phyloP scores from a whole-genome alignment of 1,140 invertebrate genomes.

The Zaprionus tsacasi region DNA sequence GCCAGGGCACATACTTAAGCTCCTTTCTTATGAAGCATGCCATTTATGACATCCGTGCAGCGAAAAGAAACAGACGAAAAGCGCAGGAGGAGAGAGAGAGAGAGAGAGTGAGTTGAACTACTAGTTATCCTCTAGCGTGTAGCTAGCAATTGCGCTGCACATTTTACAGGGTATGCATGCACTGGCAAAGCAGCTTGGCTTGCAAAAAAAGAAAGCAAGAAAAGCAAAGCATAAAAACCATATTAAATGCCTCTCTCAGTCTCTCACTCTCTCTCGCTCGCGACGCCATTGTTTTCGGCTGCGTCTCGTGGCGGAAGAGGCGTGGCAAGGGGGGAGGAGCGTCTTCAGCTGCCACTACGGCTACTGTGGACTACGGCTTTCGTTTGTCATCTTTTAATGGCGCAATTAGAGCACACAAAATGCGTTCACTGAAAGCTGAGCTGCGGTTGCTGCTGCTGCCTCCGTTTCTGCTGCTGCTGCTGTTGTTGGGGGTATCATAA shows the following conservation, averaged over 20 bases:
- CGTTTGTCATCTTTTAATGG: slow-evolving; percentile 82
- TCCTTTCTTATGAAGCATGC: slow-evolving; percentile 63
- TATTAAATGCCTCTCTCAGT: slow-evolving; percentile 75
- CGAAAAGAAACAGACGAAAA: slow-evolving; percentile 40
- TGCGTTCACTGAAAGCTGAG: slow-evolving; percentile 80
- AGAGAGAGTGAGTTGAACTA: background rate
- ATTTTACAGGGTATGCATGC: slow-evolving; percentile 15
- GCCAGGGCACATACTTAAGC: slow-evolving; percentile 39
- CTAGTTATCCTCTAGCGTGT: background rate
- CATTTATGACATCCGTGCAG: slow-evolving; percentile 78
- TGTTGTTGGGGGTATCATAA: slow-evolving; percentile 66
- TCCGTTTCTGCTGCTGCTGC: slow-evolving; percentile 43
- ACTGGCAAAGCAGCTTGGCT: slow-evolving; percentile 2
- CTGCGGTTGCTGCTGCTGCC: slow-evolving; percentile 58
- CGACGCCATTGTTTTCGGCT: slow-evolving; percentile 53
- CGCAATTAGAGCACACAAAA: slow-evolving; percentile 79
- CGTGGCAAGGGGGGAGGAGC: background rate
- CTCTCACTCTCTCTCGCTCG: background rate
- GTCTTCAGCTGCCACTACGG: background rate
- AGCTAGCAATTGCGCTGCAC: background rate
- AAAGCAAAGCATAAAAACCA: slow-evolving; percentile 71
- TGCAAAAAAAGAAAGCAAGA: slow-evolving; percentile 11
- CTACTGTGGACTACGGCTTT: slow-evolving; percentile 16
- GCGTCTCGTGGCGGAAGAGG: slow-evolving; percentile 10
- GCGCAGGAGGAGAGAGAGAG: slow-evolving; percentile 9